Percentiles rank a stretch among this genome's conserved stretches.
Conservation (phyloP, 37 sponge, comb jelly and placozoan genomes). For the Chondrosia reniformis region DNA sequence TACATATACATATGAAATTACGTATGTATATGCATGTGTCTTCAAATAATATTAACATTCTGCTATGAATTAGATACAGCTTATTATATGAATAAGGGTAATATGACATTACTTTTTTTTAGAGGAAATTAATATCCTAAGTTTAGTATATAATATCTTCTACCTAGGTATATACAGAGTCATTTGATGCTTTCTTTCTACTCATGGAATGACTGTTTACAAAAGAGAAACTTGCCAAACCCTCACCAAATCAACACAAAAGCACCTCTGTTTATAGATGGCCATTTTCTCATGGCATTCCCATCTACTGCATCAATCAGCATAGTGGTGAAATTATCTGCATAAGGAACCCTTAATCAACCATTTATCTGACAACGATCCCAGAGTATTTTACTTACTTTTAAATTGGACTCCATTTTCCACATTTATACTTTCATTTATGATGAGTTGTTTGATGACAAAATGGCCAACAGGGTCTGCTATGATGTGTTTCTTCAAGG, state of each 20-base stretch:
- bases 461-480: conserved; percentile 55
- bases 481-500: conserved; percentile 27
- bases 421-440: conserved; percentile 25
- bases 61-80: neutral
- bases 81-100: neutral
- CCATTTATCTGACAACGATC: neutral
- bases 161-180: too few species aligned
- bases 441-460: conserved; percentile 41
- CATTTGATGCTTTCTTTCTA: too few species aligned
- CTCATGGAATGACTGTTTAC: too few species aligned
- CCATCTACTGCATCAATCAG: conserved; percentile 29
- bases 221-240: conserved; percentile 48
- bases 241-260: conserved; percentile 53
- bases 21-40: neutral
- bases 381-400: neutral
- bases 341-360: neutral
- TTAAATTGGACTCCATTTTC: neutral
- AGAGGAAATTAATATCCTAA: neutral
- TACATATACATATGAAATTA: neutral
- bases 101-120: too few species aligned
- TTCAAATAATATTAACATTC: neutral
- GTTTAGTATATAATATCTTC: too few species aligned
- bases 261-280: conserved; percentile 60
- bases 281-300: conserved; percentile 40
- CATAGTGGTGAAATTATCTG: conserved; percentile 28